Evolutionary conservation across 2,888 invertebrate genomes (phyloP).

Genomic region (Yponomeuta sedellus): DNA sequence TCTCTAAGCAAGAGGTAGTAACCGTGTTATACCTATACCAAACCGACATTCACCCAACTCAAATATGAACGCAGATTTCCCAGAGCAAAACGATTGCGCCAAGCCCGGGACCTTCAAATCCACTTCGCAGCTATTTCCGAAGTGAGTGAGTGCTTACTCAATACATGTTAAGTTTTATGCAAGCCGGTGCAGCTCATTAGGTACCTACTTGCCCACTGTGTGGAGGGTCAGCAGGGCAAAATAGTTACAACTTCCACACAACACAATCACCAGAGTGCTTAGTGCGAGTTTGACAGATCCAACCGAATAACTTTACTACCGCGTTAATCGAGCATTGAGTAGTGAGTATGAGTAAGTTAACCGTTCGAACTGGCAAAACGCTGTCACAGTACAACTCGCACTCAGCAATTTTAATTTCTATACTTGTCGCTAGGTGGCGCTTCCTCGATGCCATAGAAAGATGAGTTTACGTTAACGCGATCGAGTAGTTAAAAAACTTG

Average conservation of each 20-base stretch:
- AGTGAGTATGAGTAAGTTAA: no score
- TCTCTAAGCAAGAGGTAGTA: no score
- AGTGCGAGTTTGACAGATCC: no score
- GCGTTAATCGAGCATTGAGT: no score
- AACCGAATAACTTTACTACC: no score
- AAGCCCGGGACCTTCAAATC: background rate
- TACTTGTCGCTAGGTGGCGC: no score
- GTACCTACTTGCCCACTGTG: background rate
- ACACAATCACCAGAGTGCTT: background rate
- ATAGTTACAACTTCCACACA: background rate
- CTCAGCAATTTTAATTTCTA: no score
- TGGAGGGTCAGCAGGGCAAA: background rate
- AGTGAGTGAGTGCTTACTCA: background rate
- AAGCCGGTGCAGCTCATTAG: background rate
- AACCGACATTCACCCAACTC: background rate
- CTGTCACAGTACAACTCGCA: no score
- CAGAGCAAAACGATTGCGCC: background rate
- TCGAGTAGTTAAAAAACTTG: no score
- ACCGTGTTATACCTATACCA: background rate
- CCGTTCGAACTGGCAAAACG: no score
- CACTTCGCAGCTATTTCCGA: conserved; percentile 2
- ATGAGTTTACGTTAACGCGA: no score
- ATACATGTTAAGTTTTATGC: conserved; percentile 8
- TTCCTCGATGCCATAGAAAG: no score
- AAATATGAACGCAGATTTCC: background rate